Conservation (phyloP, 2,888 invertebrate genomes). For the Eupeodes latifasciatus region DNA sequence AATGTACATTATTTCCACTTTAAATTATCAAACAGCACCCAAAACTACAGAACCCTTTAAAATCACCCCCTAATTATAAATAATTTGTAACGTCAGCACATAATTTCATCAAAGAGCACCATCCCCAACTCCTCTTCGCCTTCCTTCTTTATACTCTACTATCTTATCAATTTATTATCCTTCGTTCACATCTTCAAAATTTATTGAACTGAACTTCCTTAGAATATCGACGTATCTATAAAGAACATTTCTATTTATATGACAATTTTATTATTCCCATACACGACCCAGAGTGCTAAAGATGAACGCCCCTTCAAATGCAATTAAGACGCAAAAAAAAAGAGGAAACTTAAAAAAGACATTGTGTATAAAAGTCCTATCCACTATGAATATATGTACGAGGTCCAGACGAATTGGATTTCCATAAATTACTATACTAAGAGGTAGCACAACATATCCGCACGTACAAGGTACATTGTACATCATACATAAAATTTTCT, state of each 20-base stretch:
- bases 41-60: not conserved
- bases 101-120: not conserved
- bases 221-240: not conserved
- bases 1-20: too few relatives aligned
- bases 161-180: slow-evolving; percentile 34
- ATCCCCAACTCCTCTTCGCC: not conserved
- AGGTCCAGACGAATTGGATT: slow-evolving; percentile 67
- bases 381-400: not conserved
- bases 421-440: slow-evolving; percentile 70
- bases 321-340: slow-evolving; percentile 56
- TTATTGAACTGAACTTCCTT: slow-evolving; percentile 39
- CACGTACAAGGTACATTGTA: too few relatives aligned
- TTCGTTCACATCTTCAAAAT: slow-evolving; percentile 21
- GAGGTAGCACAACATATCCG: not conserved
- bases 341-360: slow-evolving; percentile 26
- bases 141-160: not conserved
- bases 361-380: slow-evolving; percentile 25
- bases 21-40: not conserved
- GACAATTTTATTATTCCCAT: slow-evolving; percentile 47
- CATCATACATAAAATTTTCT: too few relatives aligned
- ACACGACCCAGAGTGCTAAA: not conserved
- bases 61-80: not conserved
- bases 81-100: slow-evolving; percentile 14
- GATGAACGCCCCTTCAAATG: slow-evolving; percentile 68
- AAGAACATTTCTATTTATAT: not conserved